Conservation (phyloP, 64 coral and sea anemone species). For the Porites lutea region DNA sequence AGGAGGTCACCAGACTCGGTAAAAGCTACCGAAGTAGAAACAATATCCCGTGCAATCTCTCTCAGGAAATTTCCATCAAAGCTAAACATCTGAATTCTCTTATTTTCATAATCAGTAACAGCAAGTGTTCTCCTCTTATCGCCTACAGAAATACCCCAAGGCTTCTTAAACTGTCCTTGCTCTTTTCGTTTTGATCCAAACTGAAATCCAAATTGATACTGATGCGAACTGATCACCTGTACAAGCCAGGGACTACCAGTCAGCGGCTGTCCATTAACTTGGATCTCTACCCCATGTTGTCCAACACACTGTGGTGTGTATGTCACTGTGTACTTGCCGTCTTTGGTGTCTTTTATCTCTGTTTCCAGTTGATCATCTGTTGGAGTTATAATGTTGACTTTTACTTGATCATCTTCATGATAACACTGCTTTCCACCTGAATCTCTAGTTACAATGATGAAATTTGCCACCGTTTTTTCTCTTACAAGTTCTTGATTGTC, state of each 20-base stretch:
- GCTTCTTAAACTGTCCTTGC: background rate
- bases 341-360: too few relatives aligned
- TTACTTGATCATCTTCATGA: background rate
- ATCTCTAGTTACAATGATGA: conserved; percentile 19
- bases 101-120: background rate
- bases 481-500: background rate
- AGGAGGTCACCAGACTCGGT: background rate
- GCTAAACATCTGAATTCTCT: conserved; percentile 27
- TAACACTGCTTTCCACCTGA: background rate
- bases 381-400: background rate
- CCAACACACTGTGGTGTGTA: too few relatives aligned
- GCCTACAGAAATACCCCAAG: background rate
- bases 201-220: background rate
- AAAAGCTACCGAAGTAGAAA: background rate
- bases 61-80: background rate
- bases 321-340: too few relatives aligned
- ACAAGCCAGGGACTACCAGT: background rate
- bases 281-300: background rate
- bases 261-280: conserved; percentile 16
- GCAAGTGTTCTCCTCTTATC: background rate
- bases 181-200: background rate
- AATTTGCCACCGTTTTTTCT: background rate
- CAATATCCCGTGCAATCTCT: background rate
- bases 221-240: too few relatives aligned
- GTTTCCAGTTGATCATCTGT: too few relatives aligned